Evolutionary conservation across 2,113 vertebrate species (phyloP), one percentile per base, ranked within the genome.

Genomic region (western clawed frog (Xenopus tropicalis)): DNA sequence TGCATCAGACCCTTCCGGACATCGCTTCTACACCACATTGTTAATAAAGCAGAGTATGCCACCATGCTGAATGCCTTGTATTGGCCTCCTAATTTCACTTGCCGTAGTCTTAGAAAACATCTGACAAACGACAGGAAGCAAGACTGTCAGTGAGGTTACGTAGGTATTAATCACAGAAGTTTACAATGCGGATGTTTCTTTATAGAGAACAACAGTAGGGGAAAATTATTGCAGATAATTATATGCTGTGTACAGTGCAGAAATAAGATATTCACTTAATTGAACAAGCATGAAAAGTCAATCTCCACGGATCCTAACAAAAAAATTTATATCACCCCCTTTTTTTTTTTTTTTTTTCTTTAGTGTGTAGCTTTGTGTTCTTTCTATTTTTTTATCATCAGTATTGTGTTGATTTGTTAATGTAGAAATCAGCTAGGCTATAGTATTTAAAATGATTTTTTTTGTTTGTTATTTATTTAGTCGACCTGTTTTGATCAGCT

Each of bases 381-480:
- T 59, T 79, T 79, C 29, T 80, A 75, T 25, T 78, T 84, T 74
- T 79, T 82, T 86, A 71, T 81, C 64, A 64, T 80, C 86, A 77
- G 81, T 86, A 74, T 87, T 88, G 85, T 86, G 77, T 87, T 82
- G 88, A 86, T 86, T 89, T 88, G 90, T 92, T 89, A 86, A 83
- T 90, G 89, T 85, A 82, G 81, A 29, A 72, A 84, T 86, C 82
- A 74, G 80, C 83, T 83, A 84, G 85, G 82, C 82, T 84, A 66
- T 90, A 86, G 90, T 95, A 91, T 93, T 94, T 91, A 93, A 93
- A 89, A 86, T 87, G 85, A 89, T 85, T 89, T 93, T 89, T 93
- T 37, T 85, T 91, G 88, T 92, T 91, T 85, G 84, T 90, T 97
- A 96, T 96, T 96, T 96, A 98, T 97, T 95, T 92, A 91, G 89